Evolutionary conservation across 2,888 invertebrate species (phyloP), one percentile per base, ranked within the genome.

Genomic region (Athetis lepigone): DNA sequence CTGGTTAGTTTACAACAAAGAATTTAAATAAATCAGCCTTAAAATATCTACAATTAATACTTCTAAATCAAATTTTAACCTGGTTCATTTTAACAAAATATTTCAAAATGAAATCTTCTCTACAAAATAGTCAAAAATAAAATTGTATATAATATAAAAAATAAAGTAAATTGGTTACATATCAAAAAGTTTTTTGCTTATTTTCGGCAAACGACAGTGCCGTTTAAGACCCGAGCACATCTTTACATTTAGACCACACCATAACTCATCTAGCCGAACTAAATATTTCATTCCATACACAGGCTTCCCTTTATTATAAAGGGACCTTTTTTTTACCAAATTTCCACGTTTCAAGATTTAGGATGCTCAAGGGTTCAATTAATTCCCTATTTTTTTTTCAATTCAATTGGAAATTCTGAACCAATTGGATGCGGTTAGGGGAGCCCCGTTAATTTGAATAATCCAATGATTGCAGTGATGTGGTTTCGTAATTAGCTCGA

Each of bases 381-480:
- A 65, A 62, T 45, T 49, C 69, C 64, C 65, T 54, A 70, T 78
- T 82, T 79, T 68, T n/a, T 64, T 79, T 75, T 64, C 36, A 79
- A 49, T 69, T 55, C 52, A 69, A 72, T 72, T 67, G 33, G 42
- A 8, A 13, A 67, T 74, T 75, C 69, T 51, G 60, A 77, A 78
- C 72, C 75, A 79, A 81, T 82, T 63, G 69, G 47, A 19, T 60
- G 57, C 52, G 75, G 73, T 77, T 76, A 63, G 81, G 81, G 80
- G 68, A 62, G 51, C 69, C 45, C 47, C 19, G 61, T 60, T 72
- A 57, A 80, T 75, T 80, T 81, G 79, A 79, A 79, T 81, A 82
- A 75, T 75, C 60, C 54, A 69, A 60, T 79, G 70, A 79, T 79
- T 76, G 79, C 66, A 57, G 25, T 64, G 57, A 68, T 64, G 80